Evolutionary conservation across 2,888 invertebrate genomes (phyloP).

Genomic region (Neoitamus cyanurus): DNA sequence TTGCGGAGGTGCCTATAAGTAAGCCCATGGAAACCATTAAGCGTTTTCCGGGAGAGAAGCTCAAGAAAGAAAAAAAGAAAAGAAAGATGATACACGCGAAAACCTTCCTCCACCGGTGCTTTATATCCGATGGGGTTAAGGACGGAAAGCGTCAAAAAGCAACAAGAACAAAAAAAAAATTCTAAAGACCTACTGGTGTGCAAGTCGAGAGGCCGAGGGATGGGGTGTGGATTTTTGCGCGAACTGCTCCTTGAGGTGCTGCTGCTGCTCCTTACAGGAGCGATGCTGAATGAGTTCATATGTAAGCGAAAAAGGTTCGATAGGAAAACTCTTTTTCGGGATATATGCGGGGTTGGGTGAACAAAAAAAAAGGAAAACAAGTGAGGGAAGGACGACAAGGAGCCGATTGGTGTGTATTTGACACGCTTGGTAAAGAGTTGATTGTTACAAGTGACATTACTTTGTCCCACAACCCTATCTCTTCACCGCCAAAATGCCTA

Average conservation of each 20-base stretch:
- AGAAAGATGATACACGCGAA: conserved; percentile 19
- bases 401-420: conserved; percentile 8
- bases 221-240: background rate
- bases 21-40: conserved; percentile 27
- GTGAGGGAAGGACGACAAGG: background rate
- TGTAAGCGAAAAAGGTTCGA: background rate
- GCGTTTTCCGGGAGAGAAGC: background rate
- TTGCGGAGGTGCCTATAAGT: conserved; percentile 7
- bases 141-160: background rate
- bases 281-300: background rate
- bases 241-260: no score
- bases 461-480: no score
- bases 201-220: background rate
- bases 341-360: background rate
- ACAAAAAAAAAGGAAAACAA: background rate
- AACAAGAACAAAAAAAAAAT: background rate
- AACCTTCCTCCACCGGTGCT: background rate
- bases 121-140: conserved; percentile 19
- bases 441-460: conserved; percentile 21
- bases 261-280: background rate
- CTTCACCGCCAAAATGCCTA: no score
- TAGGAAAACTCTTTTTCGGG: background rate
- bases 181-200: background rate
- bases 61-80: background rate
- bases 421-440: conserved; percentile 25